A percentile compares a stretch with the other conserved stretches of the same genome.
These are phyloP conservation scores for Agelaius phoeniceus DNA, from an alignment of 2,113 vertebrate genomes.

Conservation along the genomic window DNA sequence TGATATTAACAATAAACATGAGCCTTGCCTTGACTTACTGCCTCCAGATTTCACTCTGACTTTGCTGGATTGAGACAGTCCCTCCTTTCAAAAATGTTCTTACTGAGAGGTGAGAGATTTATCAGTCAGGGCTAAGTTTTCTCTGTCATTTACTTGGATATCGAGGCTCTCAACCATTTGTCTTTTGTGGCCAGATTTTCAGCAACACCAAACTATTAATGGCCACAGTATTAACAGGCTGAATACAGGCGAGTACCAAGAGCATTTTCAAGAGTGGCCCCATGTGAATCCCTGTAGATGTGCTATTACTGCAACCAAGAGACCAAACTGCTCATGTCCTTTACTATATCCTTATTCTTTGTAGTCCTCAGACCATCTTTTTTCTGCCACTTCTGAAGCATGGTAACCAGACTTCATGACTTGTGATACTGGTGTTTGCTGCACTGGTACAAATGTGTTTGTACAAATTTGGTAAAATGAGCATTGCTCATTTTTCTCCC, in stretches of 20 bases:
- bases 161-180: not conserved
- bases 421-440: not conserved
- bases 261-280: not conserved
- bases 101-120: not conserved
- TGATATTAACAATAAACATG: conserved; percentile 29
- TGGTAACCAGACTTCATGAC: not conserved
- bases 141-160: not conserved
- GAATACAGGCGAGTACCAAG: not conserved
- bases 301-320: not conserved
- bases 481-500: not conserved
- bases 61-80: conserved; percentile 9
- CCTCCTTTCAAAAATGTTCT: not conserved
- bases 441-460: not conserved
- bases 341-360: not conserved
- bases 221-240: not conserved
- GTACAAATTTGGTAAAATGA: not conserved
- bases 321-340: not conserved
- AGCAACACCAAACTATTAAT: not conserved
- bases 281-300: not conserved
- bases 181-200: not conserved
- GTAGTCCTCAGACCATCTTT: not conserved
- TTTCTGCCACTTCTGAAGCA: not conserved
- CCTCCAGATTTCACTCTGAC: conserved; percentile 11
- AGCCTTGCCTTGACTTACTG: conserved; percentile 11
- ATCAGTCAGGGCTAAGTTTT: not conserved